Percentiles rank a stretch among this genome's conserved stretches.
Evolutionary conservation across 2,113 vertebrate species (phyloP).

Genomic region (Isurus oxyrinchus): DNA sequence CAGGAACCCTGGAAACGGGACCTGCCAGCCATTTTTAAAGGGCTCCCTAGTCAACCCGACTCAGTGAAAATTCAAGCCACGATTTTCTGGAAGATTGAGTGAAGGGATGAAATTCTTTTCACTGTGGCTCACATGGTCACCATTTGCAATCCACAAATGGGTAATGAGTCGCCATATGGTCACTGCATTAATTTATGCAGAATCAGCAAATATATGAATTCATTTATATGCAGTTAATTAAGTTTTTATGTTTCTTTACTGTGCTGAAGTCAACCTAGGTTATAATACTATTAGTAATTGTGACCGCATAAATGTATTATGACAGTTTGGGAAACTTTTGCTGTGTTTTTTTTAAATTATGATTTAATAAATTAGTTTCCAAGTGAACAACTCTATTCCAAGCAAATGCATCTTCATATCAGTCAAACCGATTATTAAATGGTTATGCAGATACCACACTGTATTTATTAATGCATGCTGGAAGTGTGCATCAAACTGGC

Average conservation of each 20-base stretch:
- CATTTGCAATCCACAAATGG: neutral
- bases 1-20: too few species aligned
- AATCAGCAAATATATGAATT: conserved; percentile 19
- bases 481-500: neutral
- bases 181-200: conserved; percentile 16
- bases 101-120: neutral
- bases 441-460: neutral
- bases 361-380: neutral
- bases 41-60: too few species aligned
- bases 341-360: conserved; percentile 28
- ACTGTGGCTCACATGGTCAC: neutral
- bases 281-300: conserved; percentile 15
- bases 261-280: neutral
- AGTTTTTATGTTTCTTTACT: conserved; percentile 16
- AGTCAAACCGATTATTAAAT: neutral
- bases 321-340: neutral
- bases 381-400: neutral
- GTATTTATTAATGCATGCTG: neutral
- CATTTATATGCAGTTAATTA: conserved; percentile 25
- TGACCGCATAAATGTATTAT: neutral
- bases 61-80: too few species aligned
- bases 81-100: neutral
- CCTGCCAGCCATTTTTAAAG: too few species aligned
- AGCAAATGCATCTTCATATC: neutral
- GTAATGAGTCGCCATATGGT: neutral